Conservation (phyloP, 2,113 vertebrate genomes). For the Dicentrarchus labrax region DNA sequence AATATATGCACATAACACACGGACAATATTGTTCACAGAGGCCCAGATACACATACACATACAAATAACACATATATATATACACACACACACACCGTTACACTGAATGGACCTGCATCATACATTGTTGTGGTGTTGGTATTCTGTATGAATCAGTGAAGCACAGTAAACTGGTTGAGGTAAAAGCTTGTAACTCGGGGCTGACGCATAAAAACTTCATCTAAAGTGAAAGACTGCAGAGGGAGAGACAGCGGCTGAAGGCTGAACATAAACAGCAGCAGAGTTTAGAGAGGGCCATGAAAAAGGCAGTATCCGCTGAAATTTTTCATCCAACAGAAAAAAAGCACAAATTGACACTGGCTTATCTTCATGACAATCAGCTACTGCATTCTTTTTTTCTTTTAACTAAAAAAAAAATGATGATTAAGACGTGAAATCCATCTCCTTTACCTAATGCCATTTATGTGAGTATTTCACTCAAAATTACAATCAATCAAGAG, state of each 20-base stretch:
- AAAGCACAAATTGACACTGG: background rate
- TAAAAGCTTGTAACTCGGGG: constrained; percentile 58
- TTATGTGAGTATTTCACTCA: too few relatives aligned
- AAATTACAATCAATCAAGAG: too few relatives aligned
- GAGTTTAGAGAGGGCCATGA: constrained; percentile 30
- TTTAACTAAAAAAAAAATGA: background rate
- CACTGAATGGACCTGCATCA: background rate
- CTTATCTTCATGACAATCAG: background rate
- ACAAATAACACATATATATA: background rate
- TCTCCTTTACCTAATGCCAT: too few relatives aligned
- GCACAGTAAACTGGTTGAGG: constrained; percentile 55
- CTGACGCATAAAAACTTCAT: constrained; percentile 62
- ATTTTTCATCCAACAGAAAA: background rate
- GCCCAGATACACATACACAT: background rate
- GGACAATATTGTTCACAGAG: background rate
- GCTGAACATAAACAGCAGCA: constrained; percentile 53
- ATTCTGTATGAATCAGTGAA: constrained; percentile 47
- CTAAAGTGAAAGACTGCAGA: constrained; percentile 46
- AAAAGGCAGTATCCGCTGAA: constrained; percentile 9
- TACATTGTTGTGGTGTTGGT: constrained; percentile 26
- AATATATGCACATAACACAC: background rate
- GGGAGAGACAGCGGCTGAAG: constrained; percentile 41
- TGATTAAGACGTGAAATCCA: too few relatives aligned
- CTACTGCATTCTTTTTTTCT: background rate
- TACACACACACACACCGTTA: background rate